Conservation (phyloP, 2,888 invertebrate genomes). For the Lysandra coridon region DNA sequence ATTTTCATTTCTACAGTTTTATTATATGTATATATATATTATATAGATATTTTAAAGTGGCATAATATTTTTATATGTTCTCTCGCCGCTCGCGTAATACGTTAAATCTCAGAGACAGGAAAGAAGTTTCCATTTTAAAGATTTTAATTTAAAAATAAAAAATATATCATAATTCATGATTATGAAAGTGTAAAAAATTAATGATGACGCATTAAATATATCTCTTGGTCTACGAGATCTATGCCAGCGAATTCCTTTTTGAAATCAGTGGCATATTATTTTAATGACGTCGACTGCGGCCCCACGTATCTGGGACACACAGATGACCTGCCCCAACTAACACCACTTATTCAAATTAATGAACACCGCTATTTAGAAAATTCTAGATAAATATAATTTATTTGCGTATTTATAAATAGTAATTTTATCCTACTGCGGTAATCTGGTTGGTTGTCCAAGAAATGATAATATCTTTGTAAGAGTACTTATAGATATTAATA, state of each 20-base stretch:
- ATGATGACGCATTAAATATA: constrained; percentile 6
- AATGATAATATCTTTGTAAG: no score
- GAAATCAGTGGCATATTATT: constrained; percentile 21
- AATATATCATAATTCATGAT: background rate
- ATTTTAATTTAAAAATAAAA: background rate
- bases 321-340: constrained; percentile 13
- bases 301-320: constrained; percentile 1
- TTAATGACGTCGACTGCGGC: background rate
- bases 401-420: no score
- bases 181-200: constrained; percentile 8
- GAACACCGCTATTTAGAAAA: background rate
- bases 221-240: background rate
- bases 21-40: no score
- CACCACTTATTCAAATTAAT: background rate
- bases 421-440: no score
- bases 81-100: no score
- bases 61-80: no score
- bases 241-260: background rate
- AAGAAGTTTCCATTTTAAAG: background rate
- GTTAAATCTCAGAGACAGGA: background rate
- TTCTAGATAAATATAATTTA: background rate
- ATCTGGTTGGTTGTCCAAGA: no score
- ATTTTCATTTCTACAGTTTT: no score
- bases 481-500: no score
- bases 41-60: no score